Evolutionary conservation across 1,140 invertebrate species (phyloP).

Genomic region (Pseudoatta argentina): DNA sequence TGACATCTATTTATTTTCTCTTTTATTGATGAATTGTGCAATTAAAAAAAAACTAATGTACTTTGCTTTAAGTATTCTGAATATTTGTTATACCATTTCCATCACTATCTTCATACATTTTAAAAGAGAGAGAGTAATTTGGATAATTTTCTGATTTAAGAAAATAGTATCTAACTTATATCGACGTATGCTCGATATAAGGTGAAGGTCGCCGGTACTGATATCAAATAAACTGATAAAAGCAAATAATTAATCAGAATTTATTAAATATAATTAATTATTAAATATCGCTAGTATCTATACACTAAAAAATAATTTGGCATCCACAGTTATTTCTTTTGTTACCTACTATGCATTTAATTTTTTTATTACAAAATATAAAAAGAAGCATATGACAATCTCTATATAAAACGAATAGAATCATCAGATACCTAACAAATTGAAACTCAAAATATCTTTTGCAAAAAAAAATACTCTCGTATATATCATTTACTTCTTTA

Average conservation of each 20-base stretch:
- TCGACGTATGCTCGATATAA: constrained; percentile 50
- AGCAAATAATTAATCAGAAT: constrained; percentile 11
- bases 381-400: background rate
- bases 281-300: background rate
- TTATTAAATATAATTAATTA: background rate
- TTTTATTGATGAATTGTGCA: background rate
- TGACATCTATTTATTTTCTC: background rate
- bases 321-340: background rate
- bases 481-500: background rate
- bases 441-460: background rate
- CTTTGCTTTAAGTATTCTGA: background rate
- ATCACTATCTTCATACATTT: background rate
- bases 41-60: background rate
- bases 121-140: background rate
- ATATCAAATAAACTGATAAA: constrained; percentile 43
- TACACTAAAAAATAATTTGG: background rate
- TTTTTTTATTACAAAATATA: background rate
- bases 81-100: background rate
- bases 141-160: background rate
- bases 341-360: background rate
- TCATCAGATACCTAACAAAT: background rate
- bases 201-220: constrained; percentile 54
- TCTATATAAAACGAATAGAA: background rate
- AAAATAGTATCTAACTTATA: background rate
- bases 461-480: background rate